Conservation (phyloP, 2,113 vertebrate species). For the Artemisiospiza belli region DNA sequence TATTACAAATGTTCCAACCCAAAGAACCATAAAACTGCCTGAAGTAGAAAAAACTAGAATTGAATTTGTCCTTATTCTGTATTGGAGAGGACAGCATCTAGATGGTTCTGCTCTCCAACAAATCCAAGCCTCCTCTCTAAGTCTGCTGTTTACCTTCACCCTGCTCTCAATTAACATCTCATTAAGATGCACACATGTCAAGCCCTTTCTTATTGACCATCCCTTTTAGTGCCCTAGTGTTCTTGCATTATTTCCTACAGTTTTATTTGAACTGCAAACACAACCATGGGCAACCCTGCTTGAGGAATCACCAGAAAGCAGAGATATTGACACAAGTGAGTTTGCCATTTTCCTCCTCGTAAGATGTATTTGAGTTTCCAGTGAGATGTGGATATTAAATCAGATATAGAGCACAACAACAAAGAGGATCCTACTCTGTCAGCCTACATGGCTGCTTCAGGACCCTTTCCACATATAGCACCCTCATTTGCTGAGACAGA, state of each 20-base stretch:
- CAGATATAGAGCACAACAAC: neutral
- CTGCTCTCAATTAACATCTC: neutral
- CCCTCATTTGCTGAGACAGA: neutral
- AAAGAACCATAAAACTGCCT: neutral
- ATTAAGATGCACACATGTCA: neutral
- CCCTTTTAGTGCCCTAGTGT: neutral
- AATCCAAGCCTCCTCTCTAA: neutral
- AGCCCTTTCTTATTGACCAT: neutral
- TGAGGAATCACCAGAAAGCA: neutral
- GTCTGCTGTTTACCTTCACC: neutral
- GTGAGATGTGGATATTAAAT: neutral
- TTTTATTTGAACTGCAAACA: neutral
- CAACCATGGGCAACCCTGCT: neutral
- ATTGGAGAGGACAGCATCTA: neutral
- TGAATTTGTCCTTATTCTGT: neutral
- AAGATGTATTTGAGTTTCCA: neutral
- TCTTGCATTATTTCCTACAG: neutral
- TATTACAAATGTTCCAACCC: constrained; percentile 7
- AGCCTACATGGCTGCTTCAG: neutral
- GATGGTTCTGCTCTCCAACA: neutral
- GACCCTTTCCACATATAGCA: neutral
- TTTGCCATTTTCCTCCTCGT: neutral
- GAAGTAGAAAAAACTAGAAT: neutral
- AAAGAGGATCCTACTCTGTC: neutral
- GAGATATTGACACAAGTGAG: neutral